Conservation (phyloP, 2,888 invertebrate species). For the Eupithecia subumbrata region DNA sequence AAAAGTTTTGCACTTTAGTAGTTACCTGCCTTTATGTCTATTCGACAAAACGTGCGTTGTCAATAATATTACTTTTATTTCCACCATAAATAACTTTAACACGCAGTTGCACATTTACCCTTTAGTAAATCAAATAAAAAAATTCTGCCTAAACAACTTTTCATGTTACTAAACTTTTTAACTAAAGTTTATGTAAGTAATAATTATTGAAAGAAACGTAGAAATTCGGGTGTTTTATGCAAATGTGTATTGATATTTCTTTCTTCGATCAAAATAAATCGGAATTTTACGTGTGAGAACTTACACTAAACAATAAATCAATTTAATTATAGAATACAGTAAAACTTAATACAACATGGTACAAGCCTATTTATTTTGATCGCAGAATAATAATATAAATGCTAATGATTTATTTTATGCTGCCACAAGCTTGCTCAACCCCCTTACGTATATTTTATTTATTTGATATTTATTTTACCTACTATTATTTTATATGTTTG, state of each 20-base stretch:
- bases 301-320: neutral
- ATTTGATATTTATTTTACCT: neutral
- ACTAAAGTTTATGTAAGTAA: neutral
- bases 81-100: neutral
- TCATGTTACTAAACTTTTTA: neutral
- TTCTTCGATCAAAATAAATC: neutral
- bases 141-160: too few relatives aligned
- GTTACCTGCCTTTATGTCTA: neutral
- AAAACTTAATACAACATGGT: neutral
- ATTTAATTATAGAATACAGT: neutral
- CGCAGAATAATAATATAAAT: neutral
- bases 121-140: neutral
- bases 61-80: slow-evolving; percentile 2
- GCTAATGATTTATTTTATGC: neutral
- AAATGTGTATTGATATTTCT: neutral
- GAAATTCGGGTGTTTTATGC: neutral
- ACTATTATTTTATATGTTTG: neutral
- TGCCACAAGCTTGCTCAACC: neutral
- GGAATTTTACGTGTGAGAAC: neutral
- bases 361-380: slow-evolving; percentile 1
- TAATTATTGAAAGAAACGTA: neutral
- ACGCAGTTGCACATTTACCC: neutral
- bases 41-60: neutral
- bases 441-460: neutral
- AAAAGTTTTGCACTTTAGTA: neutral